phyloP scores from a whole-genome alignment of 30 jellyfish, hydroid and myxozoan genomes.

The Aurelia aurita region DNA sequence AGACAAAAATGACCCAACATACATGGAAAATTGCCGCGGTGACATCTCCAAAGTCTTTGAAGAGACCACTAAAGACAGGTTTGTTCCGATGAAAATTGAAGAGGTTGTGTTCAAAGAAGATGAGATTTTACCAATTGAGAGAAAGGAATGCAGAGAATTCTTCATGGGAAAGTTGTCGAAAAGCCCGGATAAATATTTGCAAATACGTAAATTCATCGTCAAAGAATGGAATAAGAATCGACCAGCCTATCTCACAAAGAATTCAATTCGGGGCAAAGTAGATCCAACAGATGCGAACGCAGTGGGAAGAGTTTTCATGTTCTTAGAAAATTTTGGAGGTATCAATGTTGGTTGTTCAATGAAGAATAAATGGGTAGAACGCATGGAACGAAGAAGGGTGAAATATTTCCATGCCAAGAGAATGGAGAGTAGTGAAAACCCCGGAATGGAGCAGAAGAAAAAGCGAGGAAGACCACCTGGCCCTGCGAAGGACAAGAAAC shows the following conservation, averaged over 20 bases:
- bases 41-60: conserved; percentile 9
- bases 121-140: conserved; percentile 50
- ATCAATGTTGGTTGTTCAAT: conserved; percentile 67
- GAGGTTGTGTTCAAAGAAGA: conserved; percentile 47
- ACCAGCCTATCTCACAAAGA: conserved; percentile 60
- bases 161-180: conserved; percentile 72
- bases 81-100: conserved; percentile 17
- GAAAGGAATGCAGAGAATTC: conserved; percentile 64
- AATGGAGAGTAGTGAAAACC: conserved; percentile 14
- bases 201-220: conserved; percentile 48
- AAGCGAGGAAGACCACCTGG: conserved; percentile 53
- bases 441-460: conserved; percentile 28
- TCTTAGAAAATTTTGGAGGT: conserved; percentile 65
- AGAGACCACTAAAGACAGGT: neutral
- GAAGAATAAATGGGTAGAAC: conserved; percentile 70
- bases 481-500: conserved; percentile 2
- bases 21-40: neutral
- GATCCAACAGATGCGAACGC: conserved; percentile 77
- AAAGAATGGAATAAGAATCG: conserved; percentile 53
- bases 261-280: conserved; percentile 52
- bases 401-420: conserved; percentile 29
- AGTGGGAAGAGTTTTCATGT: conserved; percentile 57
- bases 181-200: conserved; percentile 55
- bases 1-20: conserved; percentile 2
- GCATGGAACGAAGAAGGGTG: conserved; percentile 64